Conservation (phyloP, 1,140 invertebrate species). For the Drosophila biarmipes region DNA sequence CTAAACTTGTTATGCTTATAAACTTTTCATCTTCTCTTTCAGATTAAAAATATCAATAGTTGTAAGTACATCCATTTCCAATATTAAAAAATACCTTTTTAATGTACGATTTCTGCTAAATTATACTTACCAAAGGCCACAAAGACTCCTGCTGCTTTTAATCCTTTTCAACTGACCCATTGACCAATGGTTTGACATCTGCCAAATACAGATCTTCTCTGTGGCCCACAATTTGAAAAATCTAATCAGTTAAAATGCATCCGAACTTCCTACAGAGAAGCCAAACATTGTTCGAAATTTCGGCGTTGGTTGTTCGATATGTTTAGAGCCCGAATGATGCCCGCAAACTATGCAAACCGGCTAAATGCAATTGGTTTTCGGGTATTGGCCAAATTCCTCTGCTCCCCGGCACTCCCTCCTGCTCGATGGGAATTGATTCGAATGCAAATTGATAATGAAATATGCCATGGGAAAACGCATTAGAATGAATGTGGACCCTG, state of each 20-base stretch:
- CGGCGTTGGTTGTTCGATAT: constrained; percentile 11
- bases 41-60: neutral
- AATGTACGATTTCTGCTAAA: neutral
- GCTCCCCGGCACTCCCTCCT: neutral
- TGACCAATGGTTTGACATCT: constrained; percentile 2
- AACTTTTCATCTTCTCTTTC: neutral
- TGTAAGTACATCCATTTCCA: neutral
- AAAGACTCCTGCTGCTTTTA: neutral
- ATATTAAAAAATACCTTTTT: too few species aligned
- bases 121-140: neutral
- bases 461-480: constrained; percentile 38
- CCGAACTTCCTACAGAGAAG: constrained; percentile 1
- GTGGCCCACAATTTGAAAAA: constrained; percentile 24
- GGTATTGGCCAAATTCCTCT: constrained; percentile 21
- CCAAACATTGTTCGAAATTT: constrained; percentile 15
- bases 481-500: constrained; percentile 6
- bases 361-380: constrained; percentile 41
- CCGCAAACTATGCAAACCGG: constrained; percentile 38
- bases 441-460: constrained; percentile 52
- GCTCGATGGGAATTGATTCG: constrained; percentile 17
- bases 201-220: constrained; percentile 3
- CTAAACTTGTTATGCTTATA: neutral
- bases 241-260: constrained; percentile 46
- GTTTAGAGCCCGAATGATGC: constrained; percentile 32
- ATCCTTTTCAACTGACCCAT: constrained; percentile 6